Percentiles rank a stretch among this genome's conserved stretches.
Conservation (phyloP, 2,113 vertebrate genomes). For the Cephalopholis sonnerati region DNA sequence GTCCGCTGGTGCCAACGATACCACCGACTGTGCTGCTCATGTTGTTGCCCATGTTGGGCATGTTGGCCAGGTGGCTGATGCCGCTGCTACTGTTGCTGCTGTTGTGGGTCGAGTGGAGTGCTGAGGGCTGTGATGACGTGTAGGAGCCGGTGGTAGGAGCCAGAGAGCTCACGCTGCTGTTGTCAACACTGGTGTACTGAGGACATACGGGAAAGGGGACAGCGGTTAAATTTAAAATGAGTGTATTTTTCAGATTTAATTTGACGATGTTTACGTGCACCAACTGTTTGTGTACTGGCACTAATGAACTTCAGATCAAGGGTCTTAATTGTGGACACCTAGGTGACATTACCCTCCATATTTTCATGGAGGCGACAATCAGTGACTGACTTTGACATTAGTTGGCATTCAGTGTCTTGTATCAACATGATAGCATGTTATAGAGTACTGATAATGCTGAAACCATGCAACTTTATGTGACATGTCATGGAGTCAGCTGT, state of each 20-base stretch:
- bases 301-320: no score
- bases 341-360: no score
- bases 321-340: no score
- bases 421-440: neutral
- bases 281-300: no score
- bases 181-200: constrained; percentile 91
- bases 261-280: neutral
- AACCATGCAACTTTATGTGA: neutral
- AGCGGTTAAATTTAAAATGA: neutral
- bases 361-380: no score
- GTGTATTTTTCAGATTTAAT: neutral
- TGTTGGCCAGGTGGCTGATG: constrained; percentile 75
- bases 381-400: neutral
- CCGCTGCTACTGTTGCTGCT: constrained; percentile 81
- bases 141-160: constrained; percentile 88
- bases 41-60: constrained; percentile 71
- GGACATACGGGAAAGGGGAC: neutral
- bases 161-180: constrained; percentile 81
- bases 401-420: neutral
- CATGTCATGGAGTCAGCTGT: neutral
- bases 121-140: constrained; percentile 82
- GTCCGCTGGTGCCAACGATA: constrained; percentile 71
- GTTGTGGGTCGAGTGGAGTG: constrained; percentile 78
- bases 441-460: neutral
- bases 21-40: constrained; percentile 69